phyloP scores from a whole-genome alignment of 2,113 vertebrate species.

The Gopherus flavomarginatus region DNA sequence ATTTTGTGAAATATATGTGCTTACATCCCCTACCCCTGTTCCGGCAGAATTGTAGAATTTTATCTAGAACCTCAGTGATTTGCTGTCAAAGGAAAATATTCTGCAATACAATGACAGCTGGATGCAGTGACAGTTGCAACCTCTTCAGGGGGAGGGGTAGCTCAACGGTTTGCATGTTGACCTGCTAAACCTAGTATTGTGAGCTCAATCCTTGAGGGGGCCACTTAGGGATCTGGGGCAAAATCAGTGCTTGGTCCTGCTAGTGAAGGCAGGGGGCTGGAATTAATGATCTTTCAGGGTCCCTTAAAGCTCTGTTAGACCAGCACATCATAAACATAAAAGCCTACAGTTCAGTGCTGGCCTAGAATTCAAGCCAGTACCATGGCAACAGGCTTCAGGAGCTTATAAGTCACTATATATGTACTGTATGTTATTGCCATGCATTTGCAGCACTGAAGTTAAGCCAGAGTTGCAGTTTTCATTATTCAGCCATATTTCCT shows the following conservation, averaged over 20 bases:
- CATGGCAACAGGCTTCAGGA: conserved; percentile 65
- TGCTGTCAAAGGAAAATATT: conserved; percentile 58
- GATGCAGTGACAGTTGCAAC: conserved; percentile 39
- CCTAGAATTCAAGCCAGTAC: conserved; percentile 49
- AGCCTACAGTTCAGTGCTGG: conserved; percentile 34
- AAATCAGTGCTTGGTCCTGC: too few relatives aligned
- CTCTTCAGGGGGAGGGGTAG: too few relatives aligned
- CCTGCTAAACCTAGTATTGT: too few relatives aligned
- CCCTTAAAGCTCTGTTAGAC: too few relatives aligned
- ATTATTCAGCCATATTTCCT: not conserved
- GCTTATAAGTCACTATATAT: not conserved
- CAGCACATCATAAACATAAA: too few relatives aligned
- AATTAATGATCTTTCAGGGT: too few relatives aligned
- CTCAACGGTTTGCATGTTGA: too few relatives aligned
- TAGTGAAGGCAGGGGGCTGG: too few relatives aligned
- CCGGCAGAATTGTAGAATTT: not conserved
- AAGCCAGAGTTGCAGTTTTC: not conserved
- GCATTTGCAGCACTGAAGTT: not conserved
- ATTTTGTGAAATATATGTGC: conserved; percentile 25
- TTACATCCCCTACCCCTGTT: not conserved
- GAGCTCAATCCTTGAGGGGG: too few relatives aligned
- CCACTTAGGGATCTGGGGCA: too few relatives aligned
- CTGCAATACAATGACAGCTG: conserved; percentile 42
- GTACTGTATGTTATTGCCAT: not conserved
- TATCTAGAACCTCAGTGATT: conserved; percentile 34